Percentiles rank a stretch among this genome's conserved stretches.
These are phyloP conservation scores for Hippasteria phrygiana DNA, from an alignment of 53 echinoderm and acorn worm species.

Conservation along the genomic window DNA sequence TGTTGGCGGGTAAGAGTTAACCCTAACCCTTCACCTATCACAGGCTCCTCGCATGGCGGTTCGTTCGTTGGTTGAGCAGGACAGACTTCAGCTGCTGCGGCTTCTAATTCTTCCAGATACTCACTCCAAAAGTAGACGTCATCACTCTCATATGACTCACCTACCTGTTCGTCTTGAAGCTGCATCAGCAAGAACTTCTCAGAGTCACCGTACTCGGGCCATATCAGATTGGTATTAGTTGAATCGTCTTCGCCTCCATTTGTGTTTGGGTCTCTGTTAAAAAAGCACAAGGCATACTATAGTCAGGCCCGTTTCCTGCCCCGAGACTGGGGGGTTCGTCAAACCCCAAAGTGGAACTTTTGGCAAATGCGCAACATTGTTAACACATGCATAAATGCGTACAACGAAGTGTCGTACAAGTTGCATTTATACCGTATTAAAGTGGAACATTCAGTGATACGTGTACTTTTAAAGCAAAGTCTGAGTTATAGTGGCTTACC, in stretches of 20 bases:
- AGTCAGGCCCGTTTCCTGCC: no score
- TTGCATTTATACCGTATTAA: no score
- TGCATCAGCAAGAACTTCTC: not conserved
- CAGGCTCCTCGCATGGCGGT: not conserved
- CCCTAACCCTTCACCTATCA: not conserved
- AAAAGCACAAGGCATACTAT: no score
- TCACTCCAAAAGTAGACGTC: constrained; percentile 19
- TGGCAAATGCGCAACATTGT: no score
- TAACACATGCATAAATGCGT: no score
- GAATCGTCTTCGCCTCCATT: not conserved
- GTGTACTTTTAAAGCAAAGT: no score
- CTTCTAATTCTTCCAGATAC: constrained; percentile 23
- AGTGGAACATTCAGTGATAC: no score
- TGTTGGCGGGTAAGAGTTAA: not conserved
- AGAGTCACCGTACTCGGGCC: constrained; percentile 30
- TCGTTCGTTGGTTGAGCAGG: not conserved
- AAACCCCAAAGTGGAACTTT: not conserved
- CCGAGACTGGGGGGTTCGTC: no score
- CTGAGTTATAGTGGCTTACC: no score
- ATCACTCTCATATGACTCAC: not conserved
- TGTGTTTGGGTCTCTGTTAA: constrained; percentile 5
- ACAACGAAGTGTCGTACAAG: no score
- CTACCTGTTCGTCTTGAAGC: not conserved
- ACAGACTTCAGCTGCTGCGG: not conserved
- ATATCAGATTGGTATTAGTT: not conserved